Conservation (phyloP, 2,888 invertebrate genomes). For the Spialia ferax region DNA sequence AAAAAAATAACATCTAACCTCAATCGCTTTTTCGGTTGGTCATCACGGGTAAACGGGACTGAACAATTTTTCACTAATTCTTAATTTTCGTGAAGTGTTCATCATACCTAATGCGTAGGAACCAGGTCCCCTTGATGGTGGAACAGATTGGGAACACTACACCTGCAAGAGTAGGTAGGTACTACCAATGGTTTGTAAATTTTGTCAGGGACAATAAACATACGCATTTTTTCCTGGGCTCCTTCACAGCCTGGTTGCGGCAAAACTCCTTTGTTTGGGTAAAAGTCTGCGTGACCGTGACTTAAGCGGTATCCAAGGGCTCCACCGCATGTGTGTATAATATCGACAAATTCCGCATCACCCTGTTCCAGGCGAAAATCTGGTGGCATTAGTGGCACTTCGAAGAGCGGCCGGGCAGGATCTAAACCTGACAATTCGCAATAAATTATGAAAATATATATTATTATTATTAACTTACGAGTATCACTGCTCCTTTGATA, state of each 20-base stretch:
- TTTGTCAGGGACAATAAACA: neutral
- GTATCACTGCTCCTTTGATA: too few relatives aligned
- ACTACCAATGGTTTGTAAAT: neutral
- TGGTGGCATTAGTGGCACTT: constrained; percentile 68
- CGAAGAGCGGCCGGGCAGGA: constrained; percentile 90
- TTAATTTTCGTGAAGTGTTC: too few relatives aligned
- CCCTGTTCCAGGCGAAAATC: constrained; percentile 83
- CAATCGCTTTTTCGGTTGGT: too few relatives aligned
- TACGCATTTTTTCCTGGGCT: constrained; percentile 53
- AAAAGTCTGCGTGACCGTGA: constrained; percentile 91
- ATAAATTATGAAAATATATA: too few relatives aligned
- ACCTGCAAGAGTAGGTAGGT: too few relatives aligned
- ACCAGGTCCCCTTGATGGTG: too few relatives aligned
- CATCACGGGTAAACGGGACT: too few relatives aligned
- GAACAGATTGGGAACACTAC: too few relatives aligned
- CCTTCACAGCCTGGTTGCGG: constrained; percentile 90
- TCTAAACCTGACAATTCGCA: constrained; percentile 78
- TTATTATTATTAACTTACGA: too few relatives aligned
- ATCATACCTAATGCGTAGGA: too few relatives aligned
- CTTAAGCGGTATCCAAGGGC: constrained; percentile 87
- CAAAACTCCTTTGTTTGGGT: constrained; percentile 90
- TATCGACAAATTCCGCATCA: constrained; percentile 91
- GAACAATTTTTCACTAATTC: too few relatives aligned
- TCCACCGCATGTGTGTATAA: constrained; percentile 91
- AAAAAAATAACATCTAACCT: neutral